Conservation (phyloP, 2,113 vertebrate species). For the Melanotaenia duboulayi region DNA sequence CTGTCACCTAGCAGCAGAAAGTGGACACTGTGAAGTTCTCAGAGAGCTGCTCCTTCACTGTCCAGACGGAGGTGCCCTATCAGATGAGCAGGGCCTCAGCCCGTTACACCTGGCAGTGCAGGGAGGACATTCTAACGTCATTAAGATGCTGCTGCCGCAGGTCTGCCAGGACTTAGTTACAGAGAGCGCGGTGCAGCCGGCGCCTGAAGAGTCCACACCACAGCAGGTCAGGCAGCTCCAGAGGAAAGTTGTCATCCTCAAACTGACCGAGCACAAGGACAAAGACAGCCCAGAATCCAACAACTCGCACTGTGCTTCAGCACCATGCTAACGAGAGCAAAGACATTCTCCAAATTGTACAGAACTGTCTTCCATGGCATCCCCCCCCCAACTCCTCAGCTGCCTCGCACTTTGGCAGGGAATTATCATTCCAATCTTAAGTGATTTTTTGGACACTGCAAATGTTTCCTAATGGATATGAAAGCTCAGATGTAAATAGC, state of each 20-base stretch:
- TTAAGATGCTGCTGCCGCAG: constrained; percentile 81
- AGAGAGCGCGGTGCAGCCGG: constrained; percentile 51
- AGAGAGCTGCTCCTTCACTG: constrained; percentile 85
- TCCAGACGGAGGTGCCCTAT: constrained; percentile 68
- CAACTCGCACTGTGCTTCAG: constrained; percentile 52
- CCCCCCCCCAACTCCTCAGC: constrained; percentile 12
- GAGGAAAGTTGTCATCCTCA: constrained; percentile 83
- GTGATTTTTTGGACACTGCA: constrained; percentile 31
- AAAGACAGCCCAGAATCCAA: constrained; percentile 41
- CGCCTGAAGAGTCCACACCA: constrained; percentile 12
- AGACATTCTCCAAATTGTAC: constrained; percentile 27
- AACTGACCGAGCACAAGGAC: constrained; percentile 76
- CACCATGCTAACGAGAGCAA: constrained; percentile 65
- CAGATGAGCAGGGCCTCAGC: constrained; percentile 84
- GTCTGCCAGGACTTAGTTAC: constrained; percentile 59
- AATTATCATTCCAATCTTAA: constrained; percentile 1
- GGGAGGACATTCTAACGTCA: constrained; percentile 81
- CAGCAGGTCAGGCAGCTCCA: constrained; percentile 54
- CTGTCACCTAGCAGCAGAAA: constrained; percentile 88
- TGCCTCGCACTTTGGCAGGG: constrained; percentile 13
- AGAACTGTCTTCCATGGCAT: background rate
- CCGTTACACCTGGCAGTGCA: constrained; percentile 86
- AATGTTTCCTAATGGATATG: constrained; percentile 33
- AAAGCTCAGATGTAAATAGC: constrained; percentile 74
- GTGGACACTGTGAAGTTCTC: constrained; percentile 86